Conservation (phyloP, 2,888 invertebrate species). For the Parnassius smintheus region DNA sequence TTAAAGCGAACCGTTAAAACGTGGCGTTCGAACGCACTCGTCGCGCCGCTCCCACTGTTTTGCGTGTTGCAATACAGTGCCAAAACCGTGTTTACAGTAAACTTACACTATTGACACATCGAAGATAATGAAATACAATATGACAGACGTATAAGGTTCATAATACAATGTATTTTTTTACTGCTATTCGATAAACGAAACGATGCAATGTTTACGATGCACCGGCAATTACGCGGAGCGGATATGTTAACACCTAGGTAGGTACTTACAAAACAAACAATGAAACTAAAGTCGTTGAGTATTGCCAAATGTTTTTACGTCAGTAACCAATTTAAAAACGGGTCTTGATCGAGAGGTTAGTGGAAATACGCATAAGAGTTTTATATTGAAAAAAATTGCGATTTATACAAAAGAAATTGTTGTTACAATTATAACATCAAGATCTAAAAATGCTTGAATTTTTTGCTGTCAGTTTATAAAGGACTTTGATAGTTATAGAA, state of each 20-base stretch:
- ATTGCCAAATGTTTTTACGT: constrained; percentile 7
- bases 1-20: constrained; percentile 1
- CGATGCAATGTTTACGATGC: constrained; percentile 19
- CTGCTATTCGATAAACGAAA: constrained; percentile 16
- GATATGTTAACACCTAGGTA: constrained; percentile 7
- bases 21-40: constrained; percentile 23
- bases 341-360: neutral
- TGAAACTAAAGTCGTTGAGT: constrained; percentile 1
- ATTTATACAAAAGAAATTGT: neutral
- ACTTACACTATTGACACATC: constrained; percentile 32
- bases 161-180: constrained; percentile 1
- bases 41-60: constrained; percentile 25
- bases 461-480: too few species aligned
- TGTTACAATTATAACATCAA: neutral
- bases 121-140: constrained; percentile 25
- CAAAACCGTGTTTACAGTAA: constrained; percentile 28
- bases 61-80: constrained; percentile 22
- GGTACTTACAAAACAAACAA: constrained; percentile 9
- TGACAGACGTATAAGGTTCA: constrained; percentile 26
- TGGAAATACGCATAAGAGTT: neutral
- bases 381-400: neutral
- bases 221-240: constrained; percentile 12
- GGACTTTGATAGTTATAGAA: too few species aligned
- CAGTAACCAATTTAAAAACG: neutral
- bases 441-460: too few species aligned